A percentile compares a stretch with the other conserved stretches of the same genome.
Evolutionary conservation across 2,113 vertebrate genomes (phyloP).

Genomic region (cattle (Bos taurus)): ARS-UCD2.0 NC_037330.1:52728501-52729000

Average conservation of each 20-base stretch:
- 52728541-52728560: conserved; percentile 11
- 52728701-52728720: conserved; percentile 35
- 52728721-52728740: conserved; percentile 35
- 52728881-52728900: conserved; percentile 69
- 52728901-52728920: conserved; percentile 68
- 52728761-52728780: conserved; percentile 51
- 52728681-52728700: background rate
- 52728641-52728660: conserved; percentile 17
- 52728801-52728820: background rate
- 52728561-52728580: background rate
- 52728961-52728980: conserved; percentile 66
- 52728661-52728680: conserved; percentile 16
- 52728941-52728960: conserved; percentile 53
- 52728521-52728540: background rate
- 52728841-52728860: conserved; percentile 58
- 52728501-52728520: background rate
- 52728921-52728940: conserved; percentile 65
- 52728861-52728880: conserved; percentile 64
- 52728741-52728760: conserved; percentile 53
- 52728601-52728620: background rate
- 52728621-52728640: background rate
- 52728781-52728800: background rate
- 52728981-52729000: conserved; percentile 64
- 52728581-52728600: background rate
- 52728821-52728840: conserved; percentile 64